phyloP scores from a whole-genome alignment of 1,140 invertebrate genomes.

The Steinernema khuongi region DNA sequence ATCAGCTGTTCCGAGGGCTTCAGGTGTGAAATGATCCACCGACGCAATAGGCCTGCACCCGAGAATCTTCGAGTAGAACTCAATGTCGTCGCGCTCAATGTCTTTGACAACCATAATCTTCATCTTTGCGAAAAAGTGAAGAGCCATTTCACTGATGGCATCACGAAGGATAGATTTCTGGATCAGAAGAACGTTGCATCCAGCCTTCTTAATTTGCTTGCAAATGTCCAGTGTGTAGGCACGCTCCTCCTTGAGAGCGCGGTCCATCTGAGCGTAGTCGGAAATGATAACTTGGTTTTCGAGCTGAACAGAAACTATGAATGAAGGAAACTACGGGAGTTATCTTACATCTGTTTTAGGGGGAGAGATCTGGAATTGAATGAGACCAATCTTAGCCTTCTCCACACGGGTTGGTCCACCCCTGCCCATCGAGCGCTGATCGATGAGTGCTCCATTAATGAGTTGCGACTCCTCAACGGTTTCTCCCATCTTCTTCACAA shows the following conservation, averaged over 20 bases:
- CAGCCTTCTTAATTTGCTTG: conserved; percentile 96
- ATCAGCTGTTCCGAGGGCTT: conserved; percentile 83
- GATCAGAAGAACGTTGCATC: conserved; percentile 93
- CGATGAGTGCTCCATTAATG: conserved; percentile 87
- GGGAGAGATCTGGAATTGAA: conserved; percentile 98
- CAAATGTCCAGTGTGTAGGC: conserved; percentile 96
- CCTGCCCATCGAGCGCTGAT: conserved; percentile 76
- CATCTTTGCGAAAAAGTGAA: conserved; percentile 97
- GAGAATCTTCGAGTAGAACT: conserved; percentile 91
- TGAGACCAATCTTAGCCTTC: conserved; percentile 96
- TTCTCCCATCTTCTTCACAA: conserved; percentile 84
- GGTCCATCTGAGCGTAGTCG: conserved; percentile 97
- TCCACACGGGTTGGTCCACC: conserved; percentile 87
- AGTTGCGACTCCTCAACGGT: conserved; percentile 93
- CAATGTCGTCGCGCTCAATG: conserved; percentile 92
- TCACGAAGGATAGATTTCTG: conserved; percentile 96
- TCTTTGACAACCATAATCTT: conserved; percentile 98
- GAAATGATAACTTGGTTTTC: conserved; percentile 92
- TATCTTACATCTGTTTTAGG: conserved; percentile 89
- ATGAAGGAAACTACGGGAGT: not conserved
- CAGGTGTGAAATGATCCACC: conserved; percentile 88
- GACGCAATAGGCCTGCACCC: conserved; percentile 94
- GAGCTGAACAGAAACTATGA: conserved; percentile 70
- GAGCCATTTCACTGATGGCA: conserved; percentile 88
- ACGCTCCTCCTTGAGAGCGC: conserved; percentile 93